Evolutionary conservation across 1,140 invertebrate species (phyloP).

Genomic region (Drosophila pachea): DNA sequence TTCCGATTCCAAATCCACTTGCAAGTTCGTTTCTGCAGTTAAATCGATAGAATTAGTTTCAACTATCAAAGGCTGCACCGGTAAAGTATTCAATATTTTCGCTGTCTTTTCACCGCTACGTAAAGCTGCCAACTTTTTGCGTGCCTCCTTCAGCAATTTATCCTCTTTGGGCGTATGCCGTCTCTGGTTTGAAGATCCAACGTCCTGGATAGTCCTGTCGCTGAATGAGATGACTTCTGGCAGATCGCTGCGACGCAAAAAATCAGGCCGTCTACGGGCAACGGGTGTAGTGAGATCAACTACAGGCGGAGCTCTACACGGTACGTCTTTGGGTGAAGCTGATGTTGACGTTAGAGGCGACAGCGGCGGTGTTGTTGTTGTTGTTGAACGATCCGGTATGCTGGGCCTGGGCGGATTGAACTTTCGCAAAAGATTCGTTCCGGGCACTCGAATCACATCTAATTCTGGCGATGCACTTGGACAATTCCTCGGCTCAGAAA

Average conservation of each 20-base stretch:
- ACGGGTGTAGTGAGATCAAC: background rate
- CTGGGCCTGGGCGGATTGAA: slow-evolving; percentile 8
- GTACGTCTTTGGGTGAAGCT: background rate
- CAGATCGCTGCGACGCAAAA: background rate
- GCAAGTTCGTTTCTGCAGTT: no score
- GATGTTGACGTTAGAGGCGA: background rate
- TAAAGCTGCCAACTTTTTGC: slow-evolving; percentile 56
- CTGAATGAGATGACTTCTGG: background rate
- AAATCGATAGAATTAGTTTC: no score
- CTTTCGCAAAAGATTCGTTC: background rate
- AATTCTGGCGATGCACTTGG: no score
- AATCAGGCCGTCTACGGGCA: background rate
- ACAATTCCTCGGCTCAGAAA: no score
- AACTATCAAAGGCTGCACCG: no score
- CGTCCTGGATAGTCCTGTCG: background rate
- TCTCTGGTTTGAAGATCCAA: no score
- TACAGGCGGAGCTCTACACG: background rate
- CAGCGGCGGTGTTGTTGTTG: background rate
- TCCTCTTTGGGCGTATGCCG: background rate
- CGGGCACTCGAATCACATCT: no score
- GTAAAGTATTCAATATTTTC: background rate
- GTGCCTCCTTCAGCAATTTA: slow-evolving; percentile 48
- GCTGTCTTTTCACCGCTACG: background rate
- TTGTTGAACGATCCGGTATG: background rate
- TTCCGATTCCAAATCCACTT: no score